Base-by-base conservation (phyloP, 2,797 vertebrate species). In the Gephyroberyx darwinii region DNA sequence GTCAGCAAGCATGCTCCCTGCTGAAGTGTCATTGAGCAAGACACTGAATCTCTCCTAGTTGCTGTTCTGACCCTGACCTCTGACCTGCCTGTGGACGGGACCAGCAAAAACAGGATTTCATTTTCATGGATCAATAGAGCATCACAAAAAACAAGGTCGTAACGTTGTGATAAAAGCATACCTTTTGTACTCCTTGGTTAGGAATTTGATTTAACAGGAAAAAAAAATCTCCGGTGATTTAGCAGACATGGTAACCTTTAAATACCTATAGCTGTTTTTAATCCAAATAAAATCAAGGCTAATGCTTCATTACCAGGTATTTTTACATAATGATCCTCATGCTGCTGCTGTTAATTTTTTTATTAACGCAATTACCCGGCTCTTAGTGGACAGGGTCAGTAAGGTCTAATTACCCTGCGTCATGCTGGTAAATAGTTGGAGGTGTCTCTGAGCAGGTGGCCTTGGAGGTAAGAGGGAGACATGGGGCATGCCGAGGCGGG, bases 381-480 rank as follows among this genome's bases (percentile, higher is more conserved):
- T 92, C 92, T 94, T 90, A 91, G 92, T 89, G 83, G 91, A 77
- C 81, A 50, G 89, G 93, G 93, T 94, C 92, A 80, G 71, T 79
- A 81, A 86, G 94, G 93, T 94, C 89, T 95, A 94, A 94, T 95
- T 94, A 92, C 89, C 91, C 90, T 77, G 84, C 89, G 90, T 92
- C 91, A 92, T 89, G 92, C 90, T 86, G 92, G 92, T 92, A 94
- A 94, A 94, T 92, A 91, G 90, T 91, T 83, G 86, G 88, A 92
- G 92, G 92, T 92, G 90, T 91, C 88, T 91, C 92, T 88, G 89
- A 92, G 91, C 94, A 96, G 96, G 96, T 96, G 96, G 93, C 94
- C 96, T 93, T 89, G 91, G 94, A 93, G 96, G 95, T 96, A 95
- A 94, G 95, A 94, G 95, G 91, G 94, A 95, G 93, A 92, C 91